Conservation (phyloP, 2,888 invertebrate species). For the Pollenia griseotomentosa region DNA sequence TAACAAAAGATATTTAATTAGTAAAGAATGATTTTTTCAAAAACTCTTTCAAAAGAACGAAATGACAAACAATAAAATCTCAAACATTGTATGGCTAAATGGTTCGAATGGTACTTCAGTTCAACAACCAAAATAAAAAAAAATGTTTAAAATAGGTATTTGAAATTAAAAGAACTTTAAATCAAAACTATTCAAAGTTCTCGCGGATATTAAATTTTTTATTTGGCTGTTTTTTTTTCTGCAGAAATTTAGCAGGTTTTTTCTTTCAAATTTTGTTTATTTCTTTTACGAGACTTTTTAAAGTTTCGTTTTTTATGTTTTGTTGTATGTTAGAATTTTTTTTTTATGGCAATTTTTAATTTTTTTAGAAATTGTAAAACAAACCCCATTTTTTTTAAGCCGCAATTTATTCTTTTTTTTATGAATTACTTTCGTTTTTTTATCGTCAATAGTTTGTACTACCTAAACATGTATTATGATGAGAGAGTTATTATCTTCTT, state of each 20-base stretch:
- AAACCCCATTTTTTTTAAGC: constrained; percentile 25
- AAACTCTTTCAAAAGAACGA: neutral
- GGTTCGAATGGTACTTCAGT: constrained; percentile 23
- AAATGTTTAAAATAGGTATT: neutral
- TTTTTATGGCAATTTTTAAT: neutral
- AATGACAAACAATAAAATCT: constrained; percentile 1
- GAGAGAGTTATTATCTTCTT: neutral
- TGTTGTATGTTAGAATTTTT: too few relatives aligned
- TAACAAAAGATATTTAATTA: constrained; percentile 8
- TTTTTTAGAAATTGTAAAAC: constrained; percentile 36
- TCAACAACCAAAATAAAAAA: neutral
- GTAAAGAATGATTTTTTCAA: neutral
- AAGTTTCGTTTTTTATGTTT: constrained; percentile 14
- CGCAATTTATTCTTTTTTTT: neutral
- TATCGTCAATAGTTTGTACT: neutral
- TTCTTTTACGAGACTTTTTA: constrained; percentile 20
- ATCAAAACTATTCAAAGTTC: constrained; percentile 23
- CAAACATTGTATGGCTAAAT: constrained; percentile 7
- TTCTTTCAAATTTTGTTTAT: constrained; percentile 21
- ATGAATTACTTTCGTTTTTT: constrained; percentile 55
- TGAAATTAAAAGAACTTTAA: constrained; percentile 15
- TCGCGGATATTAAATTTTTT: constrained; percentile 63
- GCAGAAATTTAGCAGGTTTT: constrained; percentile 50
- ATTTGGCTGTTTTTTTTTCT: constrained; percentile 13
- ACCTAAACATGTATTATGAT: neutral